These are phyloP conservation scores for Drosophila birchii DNA, from an alignment of 2,888 invertebrate genomes.

Conservation along the genomic window DNA sequence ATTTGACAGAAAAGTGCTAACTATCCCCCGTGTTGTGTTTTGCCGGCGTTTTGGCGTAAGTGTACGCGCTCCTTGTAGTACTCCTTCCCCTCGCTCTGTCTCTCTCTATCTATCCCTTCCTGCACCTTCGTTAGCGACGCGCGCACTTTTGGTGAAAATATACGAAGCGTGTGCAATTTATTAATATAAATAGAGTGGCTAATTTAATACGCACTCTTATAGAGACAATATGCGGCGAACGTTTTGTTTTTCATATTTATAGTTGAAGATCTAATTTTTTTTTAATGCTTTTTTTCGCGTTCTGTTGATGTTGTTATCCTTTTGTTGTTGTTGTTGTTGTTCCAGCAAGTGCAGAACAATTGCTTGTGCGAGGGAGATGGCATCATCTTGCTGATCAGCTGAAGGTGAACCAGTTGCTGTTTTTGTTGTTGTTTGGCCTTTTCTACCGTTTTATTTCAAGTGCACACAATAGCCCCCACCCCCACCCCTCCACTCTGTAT, in stretches of 20 bases:
- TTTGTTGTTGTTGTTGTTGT: slow-evolving; percentile 11
- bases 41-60: slow-evolving; percentile 46
- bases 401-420: slow-evolving; percentile 49
- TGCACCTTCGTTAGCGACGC: slow-evolving; percentile 23
- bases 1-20: slow-evolving; percentile 1
- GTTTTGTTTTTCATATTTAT: background rate
- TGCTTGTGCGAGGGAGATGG: slow-evolving; percentile 15
- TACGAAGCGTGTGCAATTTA: slow-evolving; percentile 31
- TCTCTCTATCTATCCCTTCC: background rate
- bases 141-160: slow-evolving; percentile 38
- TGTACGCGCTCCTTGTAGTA: slow-evolving; percentile 25
- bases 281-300: background rate
- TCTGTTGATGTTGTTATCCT: background rate
- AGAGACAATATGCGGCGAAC: background rate
- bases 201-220: slow-evolving; percentile 25
- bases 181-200: slow-evolving; percentile 40
- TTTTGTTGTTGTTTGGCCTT: slow-evolving; percentile 8
- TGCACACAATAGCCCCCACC: slow-evolving; percentile 52
- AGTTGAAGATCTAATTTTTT: background rate
- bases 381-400: slow-evolving; percentile 26
- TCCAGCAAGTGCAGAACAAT: slow-evolving; percentile 29
- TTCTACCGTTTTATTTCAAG: slow-evolving; percentile 59
- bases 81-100: background rate
- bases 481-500: slow-evolving; percentile 20
- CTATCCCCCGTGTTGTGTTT: slow-evolving; percentile 36